Evolutionary conservation across 2,113 vertebrate species (phyloP).

Genomic region (Chiloscyllium plagiosum): DNA sequence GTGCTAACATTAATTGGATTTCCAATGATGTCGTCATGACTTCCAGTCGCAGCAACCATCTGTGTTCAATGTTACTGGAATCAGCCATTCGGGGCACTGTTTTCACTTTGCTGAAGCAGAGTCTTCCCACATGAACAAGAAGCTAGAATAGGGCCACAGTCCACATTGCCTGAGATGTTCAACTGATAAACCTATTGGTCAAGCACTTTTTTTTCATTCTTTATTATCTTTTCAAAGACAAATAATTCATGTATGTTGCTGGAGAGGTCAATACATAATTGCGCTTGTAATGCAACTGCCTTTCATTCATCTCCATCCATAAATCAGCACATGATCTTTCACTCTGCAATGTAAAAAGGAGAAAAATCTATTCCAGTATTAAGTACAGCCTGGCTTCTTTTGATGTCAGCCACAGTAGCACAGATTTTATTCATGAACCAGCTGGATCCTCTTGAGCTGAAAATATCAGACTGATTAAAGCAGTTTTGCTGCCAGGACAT

Average conservation of each 20-base stretch:
- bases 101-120: neutral
- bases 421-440: slow-evolving; percentile 31
- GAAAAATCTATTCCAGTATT: neutral
- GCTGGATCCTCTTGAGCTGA: slow-evolving; percentile 19
- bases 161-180: neutral
- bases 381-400: neutral
- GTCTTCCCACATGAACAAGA: neutral
- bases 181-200: neutral
- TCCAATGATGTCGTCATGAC: neutral
- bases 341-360: neutral
- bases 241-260: slow-evolving; percentile 15
- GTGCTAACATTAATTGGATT: neutral
- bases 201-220: neutral
- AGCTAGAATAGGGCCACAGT: neutral
- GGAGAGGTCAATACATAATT: slow-evolving; percentile 16
- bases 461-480: slow-evolving; percentile 34
- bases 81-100: neutral
- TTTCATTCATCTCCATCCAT: neutral
- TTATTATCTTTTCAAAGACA: slow-evolving; percentile 13
- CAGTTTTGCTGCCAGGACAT: slow-evolving; percentile 7
- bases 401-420: slow-evolving; percentile 19
- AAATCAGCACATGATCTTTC: slow-evolving; percentile 2
- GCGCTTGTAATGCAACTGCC: neutral
- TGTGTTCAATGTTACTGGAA: neutral
- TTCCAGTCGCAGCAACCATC: neutral